A percentile compares a stretch with the other conserved stretches of the same genome.
These are phyloP conservation scores for Lathronympha strigana DNA, from an alignment of 2,888 invertebrate species.

Conservation along the genomic window DNA sequence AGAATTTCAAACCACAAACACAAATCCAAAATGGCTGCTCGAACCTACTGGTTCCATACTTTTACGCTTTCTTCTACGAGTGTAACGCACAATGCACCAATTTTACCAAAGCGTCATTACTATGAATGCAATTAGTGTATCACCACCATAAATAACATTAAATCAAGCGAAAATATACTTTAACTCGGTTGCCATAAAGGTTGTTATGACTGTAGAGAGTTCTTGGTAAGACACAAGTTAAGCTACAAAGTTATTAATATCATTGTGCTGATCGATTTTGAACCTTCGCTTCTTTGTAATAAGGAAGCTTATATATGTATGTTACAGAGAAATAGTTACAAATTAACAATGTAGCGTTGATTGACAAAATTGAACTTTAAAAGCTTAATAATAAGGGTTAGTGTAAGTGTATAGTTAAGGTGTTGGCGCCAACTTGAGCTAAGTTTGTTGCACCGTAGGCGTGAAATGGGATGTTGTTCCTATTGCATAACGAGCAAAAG, in stretches of 20 bases:
- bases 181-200: slow-evolving; percentile 16
- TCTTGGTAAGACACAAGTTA: slow-evolving; percentile 44
- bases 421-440: slow-evolving; percentile 27
- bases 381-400: neutral
- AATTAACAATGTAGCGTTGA: neutral
- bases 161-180: slow-evolving; percentile 42
- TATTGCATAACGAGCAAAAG: neutral
- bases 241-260: slow-evolving; percentile 38
- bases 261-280: slow-evolving; percentile 3
- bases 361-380: slow-evolving; percentile 6
- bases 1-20: slow-evolving; percentile 1
- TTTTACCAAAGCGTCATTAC: slow-evolving; percentile 60
- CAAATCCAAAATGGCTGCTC: neutral
- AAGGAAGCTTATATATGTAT: neutral
- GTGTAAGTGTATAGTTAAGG: neutral
- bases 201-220: slow-evolving; percentile 36
- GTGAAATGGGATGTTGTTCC: slow-evolving; percentile 30
- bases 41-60: neutral
- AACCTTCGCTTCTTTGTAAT: neutral
- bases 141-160: slow-evolving; percentile 18
- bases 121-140: slow-evolving; percentile 57
- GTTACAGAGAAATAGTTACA: neutral
- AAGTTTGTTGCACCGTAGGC: slow-evolving; percentile 43
- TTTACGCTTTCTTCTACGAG: slow-evolving; percentile 19
- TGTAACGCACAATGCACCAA: slow-evolving; percentile 60